These are phyloP conservation scores for Lasioglossum malachurum DNA, from an alignment of 2,888 invertebrate species.

Conservation along the genomic window DNA sequence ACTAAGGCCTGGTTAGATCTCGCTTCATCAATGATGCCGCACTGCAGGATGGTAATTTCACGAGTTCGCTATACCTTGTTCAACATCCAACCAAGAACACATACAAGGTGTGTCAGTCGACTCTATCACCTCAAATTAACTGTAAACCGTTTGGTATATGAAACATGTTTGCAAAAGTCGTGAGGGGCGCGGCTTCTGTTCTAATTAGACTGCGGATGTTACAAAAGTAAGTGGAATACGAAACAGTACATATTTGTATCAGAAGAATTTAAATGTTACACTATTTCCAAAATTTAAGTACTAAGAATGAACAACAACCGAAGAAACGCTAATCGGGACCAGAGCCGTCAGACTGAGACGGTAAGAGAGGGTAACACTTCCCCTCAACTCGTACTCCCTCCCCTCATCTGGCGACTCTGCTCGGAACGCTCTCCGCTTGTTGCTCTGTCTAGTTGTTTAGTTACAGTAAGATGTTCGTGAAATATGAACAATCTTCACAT, in stretches of 20 bases:
- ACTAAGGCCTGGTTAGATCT: constrained; percentile 9
- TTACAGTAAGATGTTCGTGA: no score
- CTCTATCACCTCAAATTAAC: neutral
- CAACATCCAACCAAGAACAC: constrained; percentile 6
- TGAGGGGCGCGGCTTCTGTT: neutral
- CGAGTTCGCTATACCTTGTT: constrained; percentile 12
- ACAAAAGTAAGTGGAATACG: neutral
- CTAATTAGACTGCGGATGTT: neutral
- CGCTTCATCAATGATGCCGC: constrained; percentile 10
- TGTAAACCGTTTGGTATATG: neutral
- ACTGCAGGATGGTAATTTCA: constrained; percentile 12
- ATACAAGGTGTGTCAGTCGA: neutral
- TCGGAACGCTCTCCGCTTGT: no score
- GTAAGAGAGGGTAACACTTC: no score
- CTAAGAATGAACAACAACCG: no score
- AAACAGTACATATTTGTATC: neutral
- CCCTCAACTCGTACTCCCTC: no score
- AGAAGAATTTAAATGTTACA: neutral
- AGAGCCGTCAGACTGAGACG: no score
- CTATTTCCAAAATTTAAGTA: neutral
- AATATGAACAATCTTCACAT: neutral
- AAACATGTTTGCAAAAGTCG: neutral
- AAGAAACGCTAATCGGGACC: no score
- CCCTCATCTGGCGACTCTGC: no score
- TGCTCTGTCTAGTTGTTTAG: no score